Base-by-base conservation (phyloP, 2,888 invertebrate genomes). In the Slavum lentiscoides region DNA sequence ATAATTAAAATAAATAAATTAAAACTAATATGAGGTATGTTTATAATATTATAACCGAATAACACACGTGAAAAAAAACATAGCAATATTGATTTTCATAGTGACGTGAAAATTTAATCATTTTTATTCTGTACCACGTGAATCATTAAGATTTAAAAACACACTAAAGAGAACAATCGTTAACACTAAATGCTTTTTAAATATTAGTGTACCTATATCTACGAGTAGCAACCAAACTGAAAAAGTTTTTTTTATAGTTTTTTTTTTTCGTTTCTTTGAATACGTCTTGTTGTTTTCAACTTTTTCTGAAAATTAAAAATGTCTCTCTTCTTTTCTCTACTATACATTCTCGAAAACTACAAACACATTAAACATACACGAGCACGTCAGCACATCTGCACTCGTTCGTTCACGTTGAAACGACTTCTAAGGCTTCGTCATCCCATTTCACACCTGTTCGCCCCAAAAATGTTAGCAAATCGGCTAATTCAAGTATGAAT, bases 341-440 rank as follows among this genome's bases (percentile, higher is more conserved):
- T n/a, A n/a, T 55, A 30, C 19, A 21, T 19, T 66, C 11, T 11
- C 55, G 6, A 66, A n/a, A 39, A 66, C 55, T 55, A 37, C 66
- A 23, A 59, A 76, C 30, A 59, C 67, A 68, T 75, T 67, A 68
- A 61, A 68, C 68, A 76, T 76, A 67, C 58, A 67, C 67, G 58
- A 58, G 23, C 43, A 58, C 75, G 59, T 59, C 19, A 58, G 30
- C 43, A 58, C 68, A 76, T 68, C 68, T 76, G 67, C 49, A 68
- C 43, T 58, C 39, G 43, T 75, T 59, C 58, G 39, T 75, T 75
- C 39, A 67, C 21, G 55, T 55, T 55, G 67, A 75, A 67, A 75
- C 43, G 43, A 67, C 67, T 67, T 43, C n/a, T 49, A 30, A 59
- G 43, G 30, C 74, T 55, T 74, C 66, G 21, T 55, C n/a, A n/a